Base-by-base conservation (phyloP, 2,113 vertebrate species). In the Ibidorhyncha struthersii region DNA sequence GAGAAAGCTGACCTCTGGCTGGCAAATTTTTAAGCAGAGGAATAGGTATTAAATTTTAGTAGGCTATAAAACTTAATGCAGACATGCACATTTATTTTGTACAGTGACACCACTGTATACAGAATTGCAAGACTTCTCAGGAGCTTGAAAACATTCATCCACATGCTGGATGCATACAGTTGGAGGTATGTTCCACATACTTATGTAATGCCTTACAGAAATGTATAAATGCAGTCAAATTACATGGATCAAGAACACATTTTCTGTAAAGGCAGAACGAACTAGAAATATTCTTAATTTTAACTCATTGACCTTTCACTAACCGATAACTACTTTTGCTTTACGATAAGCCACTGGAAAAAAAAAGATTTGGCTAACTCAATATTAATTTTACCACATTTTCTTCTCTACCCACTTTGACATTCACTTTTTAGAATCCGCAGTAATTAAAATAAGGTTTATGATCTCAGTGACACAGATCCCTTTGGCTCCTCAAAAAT, bases 241-340 rank as follows among this genome's bases (percentile, higher is more conserved):
- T 92, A 66, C 65, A 61, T 67, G 45, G 59, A 86, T 95, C 69
- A 93, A 85, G 50, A 34, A 76, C 32, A 65, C 50, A 86, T 82
- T 86, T 86, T 87, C 50, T 90, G 52, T 93, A 90, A 93, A 91
- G n/a, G 78, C 50, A 87, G 85, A 67, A 94, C 71, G 45, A 97
- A 90, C 86, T 85, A 97, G 90, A 90, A 84, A 96, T 92, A 96
- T 55, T 90, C 78, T 96, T 95, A 55, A 71, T 96, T 97, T 86
- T 86, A 95, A 91, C 23, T 72, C 61, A 49, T 36, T 89, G 86
- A 95, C 90, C 41, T 98, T 98, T 89, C 81, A 61, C 21, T 93
- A 26, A 81, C 41, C 86, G 71, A 82, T 97, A 97, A 96, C 45
- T 65, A 36, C 81, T 96, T 93, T 96, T 96, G 59, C 74, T 98